These are phyloP conservation scores for Asarcornis scutulata DNA, from an alignment of 2,113 vertebrate species.

Conservation along the genomic window DNA sequence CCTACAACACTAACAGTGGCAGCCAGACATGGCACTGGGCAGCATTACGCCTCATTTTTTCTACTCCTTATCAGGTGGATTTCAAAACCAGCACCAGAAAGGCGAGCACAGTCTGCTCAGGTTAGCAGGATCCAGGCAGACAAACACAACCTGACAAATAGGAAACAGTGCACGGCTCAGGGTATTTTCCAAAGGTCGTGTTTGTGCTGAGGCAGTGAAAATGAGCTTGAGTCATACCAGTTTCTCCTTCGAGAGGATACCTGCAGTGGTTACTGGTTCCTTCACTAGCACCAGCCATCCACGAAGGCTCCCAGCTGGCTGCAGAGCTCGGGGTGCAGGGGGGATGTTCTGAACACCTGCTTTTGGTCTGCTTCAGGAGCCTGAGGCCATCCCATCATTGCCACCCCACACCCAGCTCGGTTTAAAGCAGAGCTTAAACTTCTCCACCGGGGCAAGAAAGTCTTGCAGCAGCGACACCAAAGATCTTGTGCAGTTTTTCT, in stretches of 20 bases:
- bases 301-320: neutral
- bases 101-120: neutral
- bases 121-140: neutral
- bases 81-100: constrained; percentile 8
- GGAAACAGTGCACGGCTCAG: rapidly evolving
- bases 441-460: neutral
- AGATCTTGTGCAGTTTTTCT: neutral
- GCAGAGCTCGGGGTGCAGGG: neutral
- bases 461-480: rapidly evolving
- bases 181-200: neutral
- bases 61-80: constrained; percentile 5
- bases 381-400: neutral
- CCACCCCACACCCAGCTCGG: rapidly evolving
- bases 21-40: neutral
- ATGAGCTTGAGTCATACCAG: neutral
- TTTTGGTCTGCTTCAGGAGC: neutral
- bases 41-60: neutral
- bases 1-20: constrained; percentile 26
- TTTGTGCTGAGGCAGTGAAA: neutral
- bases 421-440: neutral
- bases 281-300: neutral
- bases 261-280: neutral
- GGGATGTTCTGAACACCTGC: neutral
- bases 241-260: neutral
- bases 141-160: neutral